Base-by-base conservation (phyloP, 1,140 invertebrate genomes). In the Bombus sylvicola region DNA sequence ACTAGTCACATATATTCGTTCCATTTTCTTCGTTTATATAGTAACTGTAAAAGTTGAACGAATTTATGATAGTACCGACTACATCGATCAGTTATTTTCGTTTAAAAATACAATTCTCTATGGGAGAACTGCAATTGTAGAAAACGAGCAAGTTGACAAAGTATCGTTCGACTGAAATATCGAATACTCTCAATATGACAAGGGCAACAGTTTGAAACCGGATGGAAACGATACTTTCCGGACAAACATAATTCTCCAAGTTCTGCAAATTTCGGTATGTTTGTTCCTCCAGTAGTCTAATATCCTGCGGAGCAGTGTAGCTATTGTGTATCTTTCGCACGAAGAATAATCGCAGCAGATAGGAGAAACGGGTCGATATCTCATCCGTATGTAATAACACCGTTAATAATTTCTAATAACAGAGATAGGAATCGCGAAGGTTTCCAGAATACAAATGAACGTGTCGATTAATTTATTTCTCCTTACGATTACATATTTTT, bases 181-280 rank as follows among this genome's bases (percentile, higher is more conserved):
- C 18, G 28, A 12, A 69, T 9, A 12, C 18, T 41, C 76, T 73
- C 37, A 57, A 77, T 81, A 83, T n/a, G 31, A 53, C 28, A 41
- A 15, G 66, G 41, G 31, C 72, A 28, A 59, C 31, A 71, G 59
- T 78, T 81, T 64, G 64, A 64, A 75, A 74, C 47, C 4, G 13
- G 41, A 4, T 25, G 59, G 71, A 71, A 78, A 62, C 84, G 57
- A 77, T 80, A 71, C 59, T 66, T 41, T 28, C 53, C 74, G 79
- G 57, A 78, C 79, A 88, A 88, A 88, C 85, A 87, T 83, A 87
- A 88, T 88, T 87, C 74, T 74, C 78, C 12, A 83, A 86, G 68
- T 88, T 66, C 66, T 74, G 18, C 74, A 86, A 88, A 87, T 88
- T 87, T 53, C 22, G 73, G 57, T 39, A 72, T 74, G 87, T 81